A percentile compares a stretch with the other conserved stretches of the same genome.
phyloP scores from a whole-genome alignment of 2,797 vertebrate species.

The Poeciliopsis paucimaculata region DNA sequence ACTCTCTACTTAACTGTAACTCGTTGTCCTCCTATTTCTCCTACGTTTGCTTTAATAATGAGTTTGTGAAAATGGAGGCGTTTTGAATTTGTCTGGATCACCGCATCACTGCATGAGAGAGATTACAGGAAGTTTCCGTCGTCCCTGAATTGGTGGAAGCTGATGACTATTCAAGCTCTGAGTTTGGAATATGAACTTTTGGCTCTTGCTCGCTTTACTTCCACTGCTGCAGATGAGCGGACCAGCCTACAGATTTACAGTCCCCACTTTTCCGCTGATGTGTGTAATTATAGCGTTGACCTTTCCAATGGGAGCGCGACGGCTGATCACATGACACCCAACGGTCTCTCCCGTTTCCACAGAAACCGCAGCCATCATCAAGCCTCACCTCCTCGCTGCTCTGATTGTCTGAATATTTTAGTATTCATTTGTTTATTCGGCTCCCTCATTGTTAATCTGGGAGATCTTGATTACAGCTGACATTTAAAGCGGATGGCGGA shows the following conservation, averaged over 20 bases:
- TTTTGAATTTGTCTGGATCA: slow-evolving; percentile 28
- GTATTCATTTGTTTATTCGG: slow-evolving; percentile 45
- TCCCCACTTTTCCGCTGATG: slow-evolving; percentile 74
- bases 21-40: slow-evolving; percentile 36
- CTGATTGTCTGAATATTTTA: slow-evolving; percentile 55
- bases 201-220: slow-evolving; percentile 31
- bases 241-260: slow-evolving; percentile 57
- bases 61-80: slow-evolving; percentile 29
- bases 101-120: slow-evolving; percentile 40
- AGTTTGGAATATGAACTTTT: slow-evolving; percentile 52
- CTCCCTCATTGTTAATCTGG: slow-evolving; percentile 25
- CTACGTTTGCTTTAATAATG: slow-evolving; percentile 43
- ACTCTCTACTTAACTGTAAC: slow-evolving; percentile 20
- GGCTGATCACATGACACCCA: slow-evolving; percentile 63
- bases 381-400: slow-evolving; percentile 38
- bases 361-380: slow-evolving; percentile 54
- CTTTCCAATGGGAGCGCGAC: slow-evolving; percentile 72
- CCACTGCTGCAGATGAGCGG: slow-evolving; percentile 59
- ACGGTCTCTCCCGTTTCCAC: slow-evolving; percentile 43
- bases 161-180: slow-evolving; percentile 73
- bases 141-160: slow-evolving; percentile 65
- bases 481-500: slow-evolving; percentile 49
- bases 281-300: slow-evolving; percentile 81
- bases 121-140: slow-evolving; percentile 72
- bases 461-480: slow-evolving; percentile 51